Evolutionary conservation across 2,113 vertebrate genomes (phyloP).

Genomic region (Rhinolophus ferrumequinum): DNA sequence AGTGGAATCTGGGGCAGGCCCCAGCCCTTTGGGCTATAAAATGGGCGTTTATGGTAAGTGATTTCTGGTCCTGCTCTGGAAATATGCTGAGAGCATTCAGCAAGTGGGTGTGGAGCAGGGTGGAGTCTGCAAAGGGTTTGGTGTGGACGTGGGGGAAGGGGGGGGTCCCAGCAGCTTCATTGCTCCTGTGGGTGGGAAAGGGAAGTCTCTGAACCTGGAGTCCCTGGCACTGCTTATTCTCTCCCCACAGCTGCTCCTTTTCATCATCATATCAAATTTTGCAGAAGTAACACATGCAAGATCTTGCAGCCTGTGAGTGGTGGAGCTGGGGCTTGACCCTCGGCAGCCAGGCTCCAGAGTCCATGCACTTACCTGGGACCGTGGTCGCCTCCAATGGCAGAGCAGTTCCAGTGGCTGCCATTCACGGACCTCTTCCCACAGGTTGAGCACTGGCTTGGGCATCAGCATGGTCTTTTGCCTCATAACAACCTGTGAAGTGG

Average conservation of each 20-base stretch:
- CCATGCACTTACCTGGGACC: rapidly evolving
- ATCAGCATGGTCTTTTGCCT: background rate
- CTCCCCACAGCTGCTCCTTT: background rate
- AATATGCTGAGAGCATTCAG: background rate
- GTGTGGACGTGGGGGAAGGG: background rate
- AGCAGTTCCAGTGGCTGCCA: background rate
- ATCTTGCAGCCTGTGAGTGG: background rate
- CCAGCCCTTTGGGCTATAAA: background rate
- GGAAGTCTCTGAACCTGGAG: background rate
- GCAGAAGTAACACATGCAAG: background rate
- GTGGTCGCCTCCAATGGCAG: background rate
- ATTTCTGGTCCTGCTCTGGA: background rate
- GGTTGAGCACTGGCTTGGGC: background rate
- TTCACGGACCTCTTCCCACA: background rate
- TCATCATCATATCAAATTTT: background rate
- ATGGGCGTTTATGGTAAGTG: background rate
- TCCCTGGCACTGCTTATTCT: background rate
- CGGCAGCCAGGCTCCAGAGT: too few species aligned
- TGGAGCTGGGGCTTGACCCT: background rate
- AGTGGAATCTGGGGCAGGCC: background rate
- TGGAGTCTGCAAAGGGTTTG: background rate
- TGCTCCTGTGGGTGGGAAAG: background rate
- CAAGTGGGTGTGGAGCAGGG: background rate
- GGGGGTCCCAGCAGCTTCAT: background rate
- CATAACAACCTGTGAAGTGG: background rate